These are phyloP conservation scores for Phorcus lineatus DNA, from an alignment of 2,888 invertebrate genomes.

Conservation along the genomic window DNA sequence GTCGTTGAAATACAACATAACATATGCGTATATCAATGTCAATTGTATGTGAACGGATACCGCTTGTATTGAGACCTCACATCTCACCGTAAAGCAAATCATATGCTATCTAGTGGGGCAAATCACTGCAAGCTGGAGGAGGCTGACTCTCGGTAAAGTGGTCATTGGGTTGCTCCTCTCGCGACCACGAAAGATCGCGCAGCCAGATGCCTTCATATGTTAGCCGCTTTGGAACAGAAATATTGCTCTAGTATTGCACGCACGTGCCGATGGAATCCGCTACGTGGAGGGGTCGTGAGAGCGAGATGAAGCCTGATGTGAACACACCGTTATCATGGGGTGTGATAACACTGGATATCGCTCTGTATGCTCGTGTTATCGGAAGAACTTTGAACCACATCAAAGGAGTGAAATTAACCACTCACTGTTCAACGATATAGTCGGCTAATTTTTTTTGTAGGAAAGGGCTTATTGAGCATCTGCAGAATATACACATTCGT, in stretches of 20 bases:
- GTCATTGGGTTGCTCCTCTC: background rate
- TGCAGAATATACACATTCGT: no score
- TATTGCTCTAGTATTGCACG: conserved; percentile 20
- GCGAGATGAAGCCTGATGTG: background rate
- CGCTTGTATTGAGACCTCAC: no score
- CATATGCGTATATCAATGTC: no score
- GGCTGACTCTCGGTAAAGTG: background rate
- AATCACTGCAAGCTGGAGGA: background rate
- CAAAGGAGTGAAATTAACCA: no score
- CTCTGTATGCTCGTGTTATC: no score
- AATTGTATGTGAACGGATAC: no score
- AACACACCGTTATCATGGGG: background rate
- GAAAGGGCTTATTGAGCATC: no score
- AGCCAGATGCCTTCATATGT: conserved; percentile 10
- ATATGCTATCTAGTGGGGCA: background rate
- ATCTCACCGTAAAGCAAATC: no score
- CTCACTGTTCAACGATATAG: no score
- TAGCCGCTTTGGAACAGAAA: background rate
- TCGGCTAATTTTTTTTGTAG: no score
- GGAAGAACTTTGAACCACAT: no score
- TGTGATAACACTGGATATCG: background rate
- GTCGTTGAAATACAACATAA: no score
- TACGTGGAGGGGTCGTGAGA: conserved; percentile 8
- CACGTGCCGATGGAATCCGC: conserved; percentile 16
- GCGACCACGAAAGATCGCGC: background rate